Evolutionary conservation across 1,140 invertebrate species (phyloP), one percentile per base, ranked within the genome.

Genomic region (Zophobas atratus): DNA sequence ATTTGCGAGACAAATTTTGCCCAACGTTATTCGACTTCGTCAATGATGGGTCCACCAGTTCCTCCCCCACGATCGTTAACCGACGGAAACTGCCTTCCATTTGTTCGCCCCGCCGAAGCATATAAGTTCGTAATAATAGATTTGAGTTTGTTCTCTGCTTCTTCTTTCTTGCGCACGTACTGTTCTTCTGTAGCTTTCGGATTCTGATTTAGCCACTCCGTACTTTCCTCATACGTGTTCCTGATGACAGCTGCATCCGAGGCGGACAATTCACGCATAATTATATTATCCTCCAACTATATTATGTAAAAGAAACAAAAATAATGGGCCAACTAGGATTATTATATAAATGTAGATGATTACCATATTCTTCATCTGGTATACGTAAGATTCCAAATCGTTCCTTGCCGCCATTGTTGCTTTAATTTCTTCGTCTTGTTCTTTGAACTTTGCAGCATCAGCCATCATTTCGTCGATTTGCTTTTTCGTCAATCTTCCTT

Each of bases 301-400:
- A 20, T 20, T 20, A 20, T 20, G 20, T 20, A 20, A 20, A 20
- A 20, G 20, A 20, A 20, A 20, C 20, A 20, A 20, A 20, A 20
- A 20, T 20, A 20, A 20, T 20, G 20, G 20, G 20, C 20, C 20
- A 20, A 20, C 20, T 20, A 20, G 20, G 20, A 20, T 20, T 20
- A 20, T 20, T 0, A 20, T 20, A 20, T 20, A 20, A 20, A 20
- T 20, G 20, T 20, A 20, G 20, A 20, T 5, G 51, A 78, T 82
- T 53, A 89, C 82, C 3, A 87, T 88, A 82, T 86, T 85, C 84
- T 93, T 93, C 74, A 94, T 91, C 76, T 89, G 90, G 84, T 93
- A 94, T n/a, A 92, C 88, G 78, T 95, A 94, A 5, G 89, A 88
- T 86, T 95, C 94, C 32, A 95, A 85, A 48, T 90, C 87, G 83